phyloP scores from a whole-genome alignment of 1,140 invertebrate genomes.

The Heterodera schachtii region DNA sequence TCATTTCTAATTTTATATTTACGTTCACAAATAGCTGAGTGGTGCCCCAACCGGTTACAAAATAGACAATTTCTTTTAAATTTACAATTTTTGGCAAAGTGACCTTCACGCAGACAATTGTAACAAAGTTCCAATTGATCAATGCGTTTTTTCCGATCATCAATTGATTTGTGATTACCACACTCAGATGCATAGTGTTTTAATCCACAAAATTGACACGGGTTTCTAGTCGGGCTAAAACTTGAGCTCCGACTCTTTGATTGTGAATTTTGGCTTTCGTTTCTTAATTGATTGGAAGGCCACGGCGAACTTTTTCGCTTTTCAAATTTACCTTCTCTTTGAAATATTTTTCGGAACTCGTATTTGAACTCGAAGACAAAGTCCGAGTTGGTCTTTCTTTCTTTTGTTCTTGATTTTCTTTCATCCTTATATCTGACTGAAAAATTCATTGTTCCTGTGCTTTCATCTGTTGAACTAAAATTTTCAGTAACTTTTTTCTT shows the following conservation, averaged over 20 bases:
- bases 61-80: background rate
- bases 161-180: background rate
- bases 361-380: too few species aligned
- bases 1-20: background rate
- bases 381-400: too few species aligned
- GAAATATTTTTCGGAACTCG: too few species aligned
- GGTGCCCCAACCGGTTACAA: background rate
- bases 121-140: background rate
- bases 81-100: background rate
- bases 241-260: background rate
- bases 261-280: background rate
- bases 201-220: slow-evolving; percentile 1
- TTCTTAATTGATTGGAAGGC: too few species aligned
- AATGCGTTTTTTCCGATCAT: slow-evolving; percentile 1
- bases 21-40: background rate
- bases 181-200: background rate
- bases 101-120: background rate
- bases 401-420: too few species aligned
- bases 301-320: background rate
- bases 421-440: too few species aligned
- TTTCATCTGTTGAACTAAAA: too few species aligned
- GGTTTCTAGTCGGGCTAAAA: background rate
- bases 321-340: too few species aligned
- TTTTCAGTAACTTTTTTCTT: too few species aligned
- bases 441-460: too few species aligned